Conservation (phyloP, 2,113 vertebrate species). For the Perca fluviatilis region DNA sequence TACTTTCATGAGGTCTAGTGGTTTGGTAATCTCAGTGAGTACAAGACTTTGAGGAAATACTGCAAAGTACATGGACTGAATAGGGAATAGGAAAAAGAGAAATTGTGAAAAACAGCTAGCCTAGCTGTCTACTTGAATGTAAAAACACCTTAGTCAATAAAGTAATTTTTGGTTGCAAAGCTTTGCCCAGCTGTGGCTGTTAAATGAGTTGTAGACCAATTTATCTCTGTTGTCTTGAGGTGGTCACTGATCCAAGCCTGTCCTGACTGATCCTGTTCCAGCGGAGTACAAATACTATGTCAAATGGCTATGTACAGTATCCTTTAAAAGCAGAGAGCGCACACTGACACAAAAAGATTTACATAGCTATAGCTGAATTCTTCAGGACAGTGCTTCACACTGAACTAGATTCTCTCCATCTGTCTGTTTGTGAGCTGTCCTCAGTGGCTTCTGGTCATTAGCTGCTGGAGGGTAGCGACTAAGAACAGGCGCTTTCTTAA, state of each 20-base stretch:
- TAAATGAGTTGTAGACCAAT: conserved; percentile 35
- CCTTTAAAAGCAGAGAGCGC: conserved; percentile 24
- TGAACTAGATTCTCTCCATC: conserved; percentile 69
- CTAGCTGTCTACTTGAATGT: conserved; percentile 45
- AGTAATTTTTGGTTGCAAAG: conserved; percentile 33
- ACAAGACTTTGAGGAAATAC: conserved; percentile 37
- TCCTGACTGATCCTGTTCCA: conserved; percentile 52
- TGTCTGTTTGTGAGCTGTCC: conserved; percentile 79
- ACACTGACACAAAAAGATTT: conserved; percentile 8
- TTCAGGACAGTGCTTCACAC: conserved; percentile 32
- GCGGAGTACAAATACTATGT: conserved; percentile 29
- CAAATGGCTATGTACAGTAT: conserved; percentile 23
- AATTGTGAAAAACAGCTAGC: conserved; percentile 40
- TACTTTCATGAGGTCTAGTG: conserved; percentile 76
- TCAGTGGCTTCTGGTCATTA: conserved; percentile 90
- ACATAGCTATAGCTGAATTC: conserved; percentile 25
- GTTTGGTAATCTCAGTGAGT: conserved; percentile 63
- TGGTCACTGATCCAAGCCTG: conserved; percentile 42
- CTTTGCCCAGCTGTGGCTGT: conserved; percentile 63
- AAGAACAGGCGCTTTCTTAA: conserved; percentile 91
- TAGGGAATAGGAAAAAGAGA: conserved; percentile 21
- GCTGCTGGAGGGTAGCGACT: conserved; percentile 96
- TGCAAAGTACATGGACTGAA: conserved; percentile 7
- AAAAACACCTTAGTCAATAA: conserved; percentile 67
- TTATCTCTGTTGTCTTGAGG: conserved; percentile 49